Percentiles rank a stretch among this genome's conserved stretches.
phyloP scores from a whole-genome alignment of 2,888 invertebrate genomes.

The Azorinus chamasolen region DNA sequence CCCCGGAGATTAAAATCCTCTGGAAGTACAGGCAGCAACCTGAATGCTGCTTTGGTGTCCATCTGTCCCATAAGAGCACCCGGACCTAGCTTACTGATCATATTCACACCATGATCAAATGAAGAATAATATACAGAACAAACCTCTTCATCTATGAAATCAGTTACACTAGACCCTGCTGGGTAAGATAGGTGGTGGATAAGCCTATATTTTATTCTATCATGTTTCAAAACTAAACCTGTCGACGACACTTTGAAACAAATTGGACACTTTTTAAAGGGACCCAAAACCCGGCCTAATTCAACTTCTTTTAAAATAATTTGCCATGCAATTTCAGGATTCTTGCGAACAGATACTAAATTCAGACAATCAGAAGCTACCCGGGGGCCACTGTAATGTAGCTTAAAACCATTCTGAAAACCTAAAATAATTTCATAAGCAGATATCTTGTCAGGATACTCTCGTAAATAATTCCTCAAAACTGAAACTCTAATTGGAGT shows the following conservation, averaged over 20 bases:
- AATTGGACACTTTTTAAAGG: conserved; percentile 23
- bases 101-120: conserved; percentile 21
- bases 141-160: conserved; percentile 13
- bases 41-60: conserved; percentile 17
- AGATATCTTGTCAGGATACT: not conserved
- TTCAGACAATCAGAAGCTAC: conserved; percentile 3
- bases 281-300: conserved; percentile 23
- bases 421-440: not conserved
- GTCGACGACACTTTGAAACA: conserved; percentile 17
- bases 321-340: not conserved
- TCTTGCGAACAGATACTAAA: conserved; percentile 14
- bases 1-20: conserved; percentile 21
- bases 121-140: conserved; percentile 27
- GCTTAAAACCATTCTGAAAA: conserved; percentile 25
- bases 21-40: conserved; percentile 11
- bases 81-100: conserved; percentile 5
- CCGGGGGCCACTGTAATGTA: not conserved
- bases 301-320: conserved; percentile 20
- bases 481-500: conserved; percentile 3
- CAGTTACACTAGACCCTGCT: conserved; percentile 24
- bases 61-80: conserved; percentile 10
- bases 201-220: conserved; percentile 9
- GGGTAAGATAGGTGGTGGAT: conserved; percentile 36
- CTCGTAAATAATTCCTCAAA: not conserved
- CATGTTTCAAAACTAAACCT: conserved; percentile 12